A percentile compares a stretch with the other conserved stretches of the same genome.
Evolutionary conservation across 2,888 invertebrate species (phyloP).

Genomic region (Nipponacmea schrenckii): DNA sequence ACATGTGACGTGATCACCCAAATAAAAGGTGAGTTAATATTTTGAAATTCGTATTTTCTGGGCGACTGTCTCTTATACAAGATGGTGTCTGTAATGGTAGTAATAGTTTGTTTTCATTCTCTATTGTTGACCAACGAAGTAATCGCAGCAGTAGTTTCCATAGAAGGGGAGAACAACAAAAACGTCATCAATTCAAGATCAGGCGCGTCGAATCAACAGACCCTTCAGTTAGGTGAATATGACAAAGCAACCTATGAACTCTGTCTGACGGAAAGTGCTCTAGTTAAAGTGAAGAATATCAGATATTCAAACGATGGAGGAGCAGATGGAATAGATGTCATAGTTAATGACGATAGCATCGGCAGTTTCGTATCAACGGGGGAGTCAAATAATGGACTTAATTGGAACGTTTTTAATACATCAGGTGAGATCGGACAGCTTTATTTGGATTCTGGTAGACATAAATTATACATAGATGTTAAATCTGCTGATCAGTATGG

Average conservation of each 20-base stretch:
- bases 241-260: conserved; percentile 5
- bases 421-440: conserved; percentile 32
- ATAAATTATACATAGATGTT: conserved; percentile 32
- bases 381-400: background rate
- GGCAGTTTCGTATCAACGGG: conserved; percentile 23
- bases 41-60: too few species aligned
- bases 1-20: too few species aligned
- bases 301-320: conserved; percentile 42
- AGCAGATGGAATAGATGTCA: conserved; percentile 27
- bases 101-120: too few species aligned
- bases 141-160: too few species aligned
- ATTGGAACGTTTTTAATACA: conserved; percentile 12
- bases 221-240: too few species aligned
- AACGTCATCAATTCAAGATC: too few species aligned
- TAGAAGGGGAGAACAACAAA: too few species aligned
- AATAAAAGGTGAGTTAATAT: too few species aligned
- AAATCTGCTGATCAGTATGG: conserved; percentile 27
- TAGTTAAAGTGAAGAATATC: conserved; percentile 27
- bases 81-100: too few species aligned
- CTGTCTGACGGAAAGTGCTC: conserved; percentile 32
- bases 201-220: too few species aligned
- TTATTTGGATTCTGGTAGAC: conserved; percentile 29
- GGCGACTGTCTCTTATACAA: too few species aligned
- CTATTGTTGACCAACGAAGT: too few species aligned
- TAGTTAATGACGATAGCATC: conserved; percentile 29